A percentile compares a stretch with the other conserved stretches of the same genome.
These are phyloP conservation scores for Beaufortia kweichowensis DNA, from an alignment of 2,113 vertebrate genomes.

Conservation along the genomic window DNA sequence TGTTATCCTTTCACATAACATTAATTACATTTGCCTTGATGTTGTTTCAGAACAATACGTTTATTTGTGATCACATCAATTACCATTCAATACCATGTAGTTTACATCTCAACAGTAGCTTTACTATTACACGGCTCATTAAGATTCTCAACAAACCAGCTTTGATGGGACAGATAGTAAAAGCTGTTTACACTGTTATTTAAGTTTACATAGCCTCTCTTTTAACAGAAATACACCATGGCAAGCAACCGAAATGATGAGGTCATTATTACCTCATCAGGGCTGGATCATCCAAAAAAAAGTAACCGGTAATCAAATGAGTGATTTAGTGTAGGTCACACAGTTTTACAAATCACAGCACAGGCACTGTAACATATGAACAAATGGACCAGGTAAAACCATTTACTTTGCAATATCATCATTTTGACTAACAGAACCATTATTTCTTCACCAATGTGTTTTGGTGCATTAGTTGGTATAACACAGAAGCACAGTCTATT, in stretches of 20 bases:
- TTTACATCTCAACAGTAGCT: not conserved
- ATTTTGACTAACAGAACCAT: not conserved
- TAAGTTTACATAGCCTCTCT: not conserved
- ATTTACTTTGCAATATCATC: not conserved
- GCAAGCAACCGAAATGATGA: not conserved
- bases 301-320: too few relatives aligned
- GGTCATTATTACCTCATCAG: not conserved
- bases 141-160: too few relatives aligned
- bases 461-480: not conserved
- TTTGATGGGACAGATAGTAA: too few relatives aligned
- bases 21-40: not conserved
- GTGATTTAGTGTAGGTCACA: too few relatives aligned
- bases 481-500: slow-evolving; percentile 1
- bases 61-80: not conserved
- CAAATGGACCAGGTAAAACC: not conserved
- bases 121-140: not conserved
- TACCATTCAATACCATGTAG: not conserved
- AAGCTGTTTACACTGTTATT: not conserved
- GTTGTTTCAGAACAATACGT: not conserved
- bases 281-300: not conserved
- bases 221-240: not conserved
- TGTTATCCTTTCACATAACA: not conserved
- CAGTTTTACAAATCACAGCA: not conserved
- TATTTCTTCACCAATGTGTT: not conserved
- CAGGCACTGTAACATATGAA: not conserved